A percentile compares a stretch with the other conserved stretches of the same genome.
Conservation (phyloP, 30 jellyfish, hydroid and myxozoan genomes). For the Hydra vulgaris region DNA sequence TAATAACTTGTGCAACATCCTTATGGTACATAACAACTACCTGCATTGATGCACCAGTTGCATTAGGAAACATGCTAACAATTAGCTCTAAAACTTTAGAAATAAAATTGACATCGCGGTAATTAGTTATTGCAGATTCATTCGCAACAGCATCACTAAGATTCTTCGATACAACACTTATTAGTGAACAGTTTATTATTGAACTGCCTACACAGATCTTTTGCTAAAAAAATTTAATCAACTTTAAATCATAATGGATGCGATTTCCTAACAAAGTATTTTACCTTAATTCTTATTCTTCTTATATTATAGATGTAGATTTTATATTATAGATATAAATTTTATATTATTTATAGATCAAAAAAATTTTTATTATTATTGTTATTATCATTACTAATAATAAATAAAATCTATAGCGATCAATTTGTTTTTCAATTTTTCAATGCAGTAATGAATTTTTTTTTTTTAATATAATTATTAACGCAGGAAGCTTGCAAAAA, state of each 20-base stretch:
- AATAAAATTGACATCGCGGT: slow-evolving; percentile 8
- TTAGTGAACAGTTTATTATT: not conserved
- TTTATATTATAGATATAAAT: no score
- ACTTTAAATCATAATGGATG: not conserved
- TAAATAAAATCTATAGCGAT: no score
- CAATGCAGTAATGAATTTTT: no score
- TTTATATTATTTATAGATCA: no score
- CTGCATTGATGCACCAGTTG: not conserved
- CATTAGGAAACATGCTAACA: not conserved
- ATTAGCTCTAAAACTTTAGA: not conserved
- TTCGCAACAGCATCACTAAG: slow-evolving; percentile 9
- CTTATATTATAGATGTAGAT: no score
- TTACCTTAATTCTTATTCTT: no score
- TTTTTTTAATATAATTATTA: no score
- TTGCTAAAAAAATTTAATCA: not conserved
- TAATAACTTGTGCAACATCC: not conserved
- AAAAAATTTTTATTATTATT: no score
- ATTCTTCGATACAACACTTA: not conserved
- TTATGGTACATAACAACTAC: not conserved
- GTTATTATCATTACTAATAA: no score
- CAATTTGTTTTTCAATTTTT: no score
- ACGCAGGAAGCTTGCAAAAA: no score
- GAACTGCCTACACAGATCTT: not conserved
- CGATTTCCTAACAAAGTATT: no score
- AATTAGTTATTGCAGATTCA: slow-evolving; percentile 2